Evolutionary conservation across 2,113 vertebrate species (phyloP).

Genomic region (Eolophus roseicapilla): DNA sequence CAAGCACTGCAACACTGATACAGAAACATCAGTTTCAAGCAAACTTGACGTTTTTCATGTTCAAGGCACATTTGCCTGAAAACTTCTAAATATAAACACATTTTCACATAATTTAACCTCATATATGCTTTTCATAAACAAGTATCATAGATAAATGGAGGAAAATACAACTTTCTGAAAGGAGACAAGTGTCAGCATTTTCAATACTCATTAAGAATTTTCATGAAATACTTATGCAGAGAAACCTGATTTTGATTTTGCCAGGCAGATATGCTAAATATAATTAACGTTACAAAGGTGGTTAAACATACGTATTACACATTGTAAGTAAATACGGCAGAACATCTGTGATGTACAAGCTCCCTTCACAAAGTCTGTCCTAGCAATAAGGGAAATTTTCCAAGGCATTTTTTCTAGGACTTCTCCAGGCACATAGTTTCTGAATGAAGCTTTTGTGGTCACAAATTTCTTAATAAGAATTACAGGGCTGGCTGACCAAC

Average conservation of each 20-base stretch:
- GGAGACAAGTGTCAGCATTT: neutral
- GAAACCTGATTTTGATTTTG: neutral
- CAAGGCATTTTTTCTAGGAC: neutral
- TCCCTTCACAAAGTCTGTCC: neutral
- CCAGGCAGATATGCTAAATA: neutral
- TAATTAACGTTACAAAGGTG: neutral
- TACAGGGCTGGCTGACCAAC: neutral
- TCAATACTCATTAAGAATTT: neutral
- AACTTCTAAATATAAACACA: neutral
- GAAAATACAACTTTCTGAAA: neutral
- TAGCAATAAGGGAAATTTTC: neutral
- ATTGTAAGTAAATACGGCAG: neutral
- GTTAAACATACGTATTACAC: neutral
- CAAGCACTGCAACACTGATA: neutral
- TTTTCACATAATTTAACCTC: neutral
- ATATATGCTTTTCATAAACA: neutral
- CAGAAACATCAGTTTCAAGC: neutral
- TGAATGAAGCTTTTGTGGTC: neutral
- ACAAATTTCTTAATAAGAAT: neutral
- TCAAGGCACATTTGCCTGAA: neutral
- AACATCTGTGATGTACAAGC: rapidly evolving
- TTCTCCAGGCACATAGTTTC: neutral
- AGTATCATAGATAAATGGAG: neutral
- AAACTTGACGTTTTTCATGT: neutral
- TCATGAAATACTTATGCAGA: neutral